Conservation (phyloP, 2,888 invertebrate genomes). For the Melangyna quadrimaculata region DNA sequence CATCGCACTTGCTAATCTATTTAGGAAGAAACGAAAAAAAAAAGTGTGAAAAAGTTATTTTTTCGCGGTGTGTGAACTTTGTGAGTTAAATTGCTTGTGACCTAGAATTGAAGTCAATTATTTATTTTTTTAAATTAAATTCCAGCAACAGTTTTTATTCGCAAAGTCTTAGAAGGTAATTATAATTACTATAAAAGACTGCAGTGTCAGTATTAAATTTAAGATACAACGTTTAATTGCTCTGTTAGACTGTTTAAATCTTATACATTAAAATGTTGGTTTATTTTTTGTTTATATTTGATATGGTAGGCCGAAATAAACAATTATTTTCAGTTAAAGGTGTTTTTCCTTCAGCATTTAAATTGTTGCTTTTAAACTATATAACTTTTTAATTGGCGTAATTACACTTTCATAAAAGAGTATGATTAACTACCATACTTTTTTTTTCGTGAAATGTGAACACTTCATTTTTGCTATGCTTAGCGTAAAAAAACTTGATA, state of each 20-base stretch:
- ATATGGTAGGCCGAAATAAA: neutral
- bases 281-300: neutral
- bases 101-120: neutral
- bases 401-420: neutral
- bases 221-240: neutral
- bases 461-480: too few species aligned
- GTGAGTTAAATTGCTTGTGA: constrained; percentile 40
- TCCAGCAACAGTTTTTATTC: neutral
- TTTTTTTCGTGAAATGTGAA: neutral
- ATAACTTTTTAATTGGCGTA: neutral
- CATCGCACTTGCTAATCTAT: constrained; percentile 22
- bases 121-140: neutral
- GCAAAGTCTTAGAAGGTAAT: neutral
- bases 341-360: neutral
- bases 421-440: too few species aligned
- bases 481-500: neutral
- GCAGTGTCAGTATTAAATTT: neutral
- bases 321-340: neutral
- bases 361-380: neutral
- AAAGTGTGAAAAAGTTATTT: neutral
- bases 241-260: neutral
- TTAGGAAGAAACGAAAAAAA: too few species aligned
- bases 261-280: neutral
- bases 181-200: neutral
- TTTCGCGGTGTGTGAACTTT: neutral